phyloP scores from a whole-genome alignment of 2,113 vertebrate species.

The Dissostichus mawsoni region DNA sequence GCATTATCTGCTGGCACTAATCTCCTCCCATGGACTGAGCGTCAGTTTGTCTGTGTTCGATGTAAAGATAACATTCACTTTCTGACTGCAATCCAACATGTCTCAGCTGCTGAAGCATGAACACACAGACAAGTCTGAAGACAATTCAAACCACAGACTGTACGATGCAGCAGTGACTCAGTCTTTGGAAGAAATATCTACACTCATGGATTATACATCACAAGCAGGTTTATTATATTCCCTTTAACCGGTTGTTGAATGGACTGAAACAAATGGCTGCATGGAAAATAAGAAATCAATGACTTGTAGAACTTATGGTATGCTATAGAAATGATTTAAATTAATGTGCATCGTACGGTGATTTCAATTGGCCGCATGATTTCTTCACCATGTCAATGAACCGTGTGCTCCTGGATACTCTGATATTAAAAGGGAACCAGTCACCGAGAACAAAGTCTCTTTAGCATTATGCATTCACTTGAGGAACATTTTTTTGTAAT shows the following conservation, averaged over 20 bases:
- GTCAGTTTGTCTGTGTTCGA: constrained; percentile 16
- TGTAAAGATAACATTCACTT: neutral
- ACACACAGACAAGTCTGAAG: neutral
- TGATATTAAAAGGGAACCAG: neutral
- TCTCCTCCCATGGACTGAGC: constrained; percentile 40
- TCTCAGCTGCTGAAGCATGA: neutral
- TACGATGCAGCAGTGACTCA: neutral
- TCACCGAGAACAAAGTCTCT: neutral
- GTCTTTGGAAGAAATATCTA: neutral
- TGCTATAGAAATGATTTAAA: neutral
- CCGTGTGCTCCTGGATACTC: neutral
- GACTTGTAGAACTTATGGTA: neutral
- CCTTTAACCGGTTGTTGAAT: neutral
- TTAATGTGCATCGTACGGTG: neutral
- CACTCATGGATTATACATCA: neutral
- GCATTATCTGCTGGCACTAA: constrained; percentile 39
- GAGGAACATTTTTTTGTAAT: no score
- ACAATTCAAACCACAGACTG: neutral
- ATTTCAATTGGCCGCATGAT: neutral
- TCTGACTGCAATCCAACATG: neutral
- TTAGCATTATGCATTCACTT: no score
- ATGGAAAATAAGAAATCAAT: neutral
- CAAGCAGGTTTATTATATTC: neutral
- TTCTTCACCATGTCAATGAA: constrained; percentile 4
- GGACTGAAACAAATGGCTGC: neutral